Conservation (phyloP, 1,140 invertebrate genomes). For the Drosophila leontia region DNA sequence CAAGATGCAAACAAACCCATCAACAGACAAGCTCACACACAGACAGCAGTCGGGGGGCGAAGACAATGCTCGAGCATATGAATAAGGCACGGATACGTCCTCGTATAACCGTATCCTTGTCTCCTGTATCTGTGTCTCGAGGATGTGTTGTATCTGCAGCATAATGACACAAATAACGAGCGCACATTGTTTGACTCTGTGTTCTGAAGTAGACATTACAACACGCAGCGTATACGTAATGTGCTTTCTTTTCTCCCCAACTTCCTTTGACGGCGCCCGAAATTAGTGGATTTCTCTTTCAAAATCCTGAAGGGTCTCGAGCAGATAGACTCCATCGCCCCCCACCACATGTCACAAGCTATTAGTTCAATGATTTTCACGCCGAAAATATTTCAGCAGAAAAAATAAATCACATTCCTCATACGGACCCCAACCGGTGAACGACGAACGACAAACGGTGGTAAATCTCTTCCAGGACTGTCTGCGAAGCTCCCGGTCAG, state of each 20-base stretch:
- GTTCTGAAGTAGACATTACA: constrained; percentile 71
- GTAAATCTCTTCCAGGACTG: constrained; percentile 44
- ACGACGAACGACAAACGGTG: constrained; percentile 26
- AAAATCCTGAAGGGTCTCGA: constrained; percentile 57
- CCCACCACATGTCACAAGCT: constrained; percentile 69
- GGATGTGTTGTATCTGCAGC: constrained; percentile 60
- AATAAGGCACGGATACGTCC: constrained; percentile 39
- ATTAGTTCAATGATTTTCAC: constrained; percentile 84
- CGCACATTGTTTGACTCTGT: constrained; percentile 69
- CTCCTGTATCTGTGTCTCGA: constrained; percentile 33
- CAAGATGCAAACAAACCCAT: constrained; percentile 41
- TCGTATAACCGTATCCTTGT: constrained; percentile 16
- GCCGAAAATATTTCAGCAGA: constrained; percentile 57
- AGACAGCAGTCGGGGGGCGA: constrained; percentile 4
- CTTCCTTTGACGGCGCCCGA: constrained; percentile 51
- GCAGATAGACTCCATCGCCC: constrained; percentile 37
- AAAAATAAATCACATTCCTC: constrained; percentile 76
- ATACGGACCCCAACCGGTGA: constrained; percentile 36
- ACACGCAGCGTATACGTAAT: constrained; percentile 79
- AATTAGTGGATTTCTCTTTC: constrained; percentile 78
- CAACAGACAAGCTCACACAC: constrained; percentile 12
- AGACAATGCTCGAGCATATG: constrained; percentile 65
- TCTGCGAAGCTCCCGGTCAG: constrained; percentile 12
- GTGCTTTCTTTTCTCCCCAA: constrained; percentile 23
- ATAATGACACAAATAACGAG: constrained; percentile 84